Base-by-base conservation (phyloP, 2,888 invertebrate species). In the Eustalomyia histrio region DNA sequence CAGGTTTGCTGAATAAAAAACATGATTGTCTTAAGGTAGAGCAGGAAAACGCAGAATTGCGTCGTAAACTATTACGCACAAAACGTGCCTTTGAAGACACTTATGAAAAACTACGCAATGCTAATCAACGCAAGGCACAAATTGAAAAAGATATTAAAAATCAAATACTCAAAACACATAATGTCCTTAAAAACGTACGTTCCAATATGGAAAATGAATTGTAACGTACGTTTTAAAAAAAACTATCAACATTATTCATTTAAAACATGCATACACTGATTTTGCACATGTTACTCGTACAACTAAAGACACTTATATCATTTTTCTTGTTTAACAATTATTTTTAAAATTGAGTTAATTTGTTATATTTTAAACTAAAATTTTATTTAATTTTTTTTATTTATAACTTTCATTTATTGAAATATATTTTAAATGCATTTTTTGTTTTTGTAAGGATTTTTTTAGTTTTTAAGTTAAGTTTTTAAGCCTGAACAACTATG, bases 91-190 rank as follows among this genome's bases (percentile, higher is more conserved):
- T 97, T 76, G 95, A 95, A 86, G 95, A 95, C 85, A 96, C 96
- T 7, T 92, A 95, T 83, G 92, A 93, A 75, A 95, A 96, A 88
- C 91, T 97, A 64, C 94, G 94, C 84, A 92, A 94, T 14, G 94
- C 96, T 60, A 96, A 96, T 89, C 93, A 95, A 89, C 93, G 94
- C 84, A 97, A 96, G 89, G 94, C 94, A 87, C 94, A 94, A 89
- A 95, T 96, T 43, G 96, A 97, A 89, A 94, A 95, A 86, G 95
- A 96, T 57, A 96, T 97, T 88, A 95, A 95, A 88, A 93, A 94
- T 86, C 95, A 96, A 90, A 94, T 96, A 85, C 94, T 94, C 87
- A 95, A 95, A 91, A 95, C 95, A 24, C 95, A 95, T 84, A 94
- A 94, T 85, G 95, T 95, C 63, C 91, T 96, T 80, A 93, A 94